Conservation (phyloP, 2,113 vertebrate species). For the Pachycephala philippinensis region DNA sequence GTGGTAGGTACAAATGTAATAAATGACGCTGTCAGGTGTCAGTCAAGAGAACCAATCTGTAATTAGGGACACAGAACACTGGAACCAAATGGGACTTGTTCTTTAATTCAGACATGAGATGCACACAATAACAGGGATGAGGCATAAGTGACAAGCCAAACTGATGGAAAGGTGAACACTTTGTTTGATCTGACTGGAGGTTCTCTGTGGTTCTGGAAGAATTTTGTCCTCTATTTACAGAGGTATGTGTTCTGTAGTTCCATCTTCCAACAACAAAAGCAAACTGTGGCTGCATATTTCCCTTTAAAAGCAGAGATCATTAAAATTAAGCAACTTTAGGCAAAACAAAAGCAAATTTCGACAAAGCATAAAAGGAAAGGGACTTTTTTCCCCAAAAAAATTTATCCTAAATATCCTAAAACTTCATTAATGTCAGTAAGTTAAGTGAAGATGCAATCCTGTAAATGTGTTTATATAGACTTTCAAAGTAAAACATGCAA, state of each 20-base stretch:
- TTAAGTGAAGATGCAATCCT: neutral
- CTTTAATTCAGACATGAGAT: neutral
- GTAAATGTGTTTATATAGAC: neutral
- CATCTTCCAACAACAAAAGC: neutral
- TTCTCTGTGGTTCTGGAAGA: neutral
- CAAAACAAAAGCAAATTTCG: neutral
- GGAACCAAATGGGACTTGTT: neutral
- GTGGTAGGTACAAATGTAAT: neutral
- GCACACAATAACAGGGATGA: neutral
- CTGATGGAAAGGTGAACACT: neutral
- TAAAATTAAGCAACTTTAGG: neutral
- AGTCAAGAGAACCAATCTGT: neutral
- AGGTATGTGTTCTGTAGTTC: neutral
- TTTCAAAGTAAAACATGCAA: neutral
- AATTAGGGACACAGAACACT: neutral
- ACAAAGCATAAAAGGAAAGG: neutral
- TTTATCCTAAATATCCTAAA: neutral
- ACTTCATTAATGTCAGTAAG: neutral
- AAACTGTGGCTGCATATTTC: neutral
- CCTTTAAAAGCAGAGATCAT: neutral
- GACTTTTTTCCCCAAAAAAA: accelerated
- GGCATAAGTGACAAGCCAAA: neutral
- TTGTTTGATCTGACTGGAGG: neutral
- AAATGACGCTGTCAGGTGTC: neutral
- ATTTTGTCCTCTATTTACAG: neutral